Base-by-base conservation (phyloP, 1,140 invertebrate genomes). In the Hylaeus volcanicus region DNA sequence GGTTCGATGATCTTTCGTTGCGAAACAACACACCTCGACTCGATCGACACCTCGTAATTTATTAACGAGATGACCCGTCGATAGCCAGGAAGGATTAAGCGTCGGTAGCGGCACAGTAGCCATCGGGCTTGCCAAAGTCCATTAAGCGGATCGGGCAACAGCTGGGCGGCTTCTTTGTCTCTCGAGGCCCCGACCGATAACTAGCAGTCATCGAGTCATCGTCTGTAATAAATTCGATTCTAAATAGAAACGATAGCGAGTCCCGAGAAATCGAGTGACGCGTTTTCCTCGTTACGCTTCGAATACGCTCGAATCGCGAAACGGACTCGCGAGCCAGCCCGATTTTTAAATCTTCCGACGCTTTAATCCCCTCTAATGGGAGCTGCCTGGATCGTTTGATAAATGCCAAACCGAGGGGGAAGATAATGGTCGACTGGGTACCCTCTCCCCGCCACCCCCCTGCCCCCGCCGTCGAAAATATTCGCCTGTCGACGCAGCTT, bases 91-190 rank as follows among this genome's bases (percentile, higher is more conserved):
- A 74, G 77, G 77, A 79, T 79, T 79, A 79, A 64, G 58, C 77
- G 60, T 79, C 56, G 70, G 61, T 26, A 56, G 43, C 51, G 64
- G 71, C 73, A 74, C 77, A 66, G 77, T 79, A 79, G 77, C 70
- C 70, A 70, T 65, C 60, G 14, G 60, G 77, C 70, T 74, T 79
- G 77, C 77, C 77, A 79, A 79, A 79, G 77, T 79, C 77, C 77
- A 74, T 79, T 79, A 79, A 79, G 77, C 77, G 77, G 77, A 79
- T 79, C 77, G 70, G 37, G 60, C 14, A 74, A 79, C 77, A 79
- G 70, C 77, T 79, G 77, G 77, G 51, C 77, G 77, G 77, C 77
- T 79, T 79, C 77, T 79, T 79, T 79, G 77, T 79, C 71, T 73
- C 61, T 11, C 15, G 37, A 41, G 64, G 41, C n/a, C 51, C 41